Evolutionary conservation across 2,888 invertebrate species (phyloP), one percentile per base, ranked within the genome.

Genomic region (Spialia ferax): DNA sequence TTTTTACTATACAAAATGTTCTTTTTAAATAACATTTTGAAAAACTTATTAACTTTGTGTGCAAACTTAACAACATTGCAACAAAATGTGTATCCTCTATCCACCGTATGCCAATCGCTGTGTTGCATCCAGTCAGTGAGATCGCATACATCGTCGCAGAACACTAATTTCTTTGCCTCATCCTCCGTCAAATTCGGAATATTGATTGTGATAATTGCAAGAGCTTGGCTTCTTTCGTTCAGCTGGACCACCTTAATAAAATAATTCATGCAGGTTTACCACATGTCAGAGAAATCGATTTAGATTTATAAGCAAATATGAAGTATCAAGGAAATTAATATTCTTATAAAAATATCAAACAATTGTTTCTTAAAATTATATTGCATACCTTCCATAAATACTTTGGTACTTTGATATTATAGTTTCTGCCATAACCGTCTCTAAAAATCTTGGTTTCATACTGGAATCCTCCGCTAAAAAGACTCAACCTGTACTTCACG

Each of bases 141-240:
- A 0, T 72, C 20, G 66, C 88, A 89, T 0, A 84, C 74, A 54
- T 88, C 82, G 0, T 3, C 35, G 65, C 89, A 89, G 0, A 75
- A 70, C 3, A 76, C 70, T 20, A 82, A 69, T 0, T 50, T n/a
- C 0, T n/a, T 4, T 0, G 69, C 74, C 0, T 82, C 74, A 0
- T 22, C 0, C 8, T 26, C 4, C 1, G 69, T 62, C 32, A 84
- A 38, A n/a, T 82, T 80, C 0, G 88, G 88, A 10, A 83, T 71
- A 67, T 89, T 89, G 0, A 88, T 66, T 64, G 87, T 84, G 10
- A 89, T 69, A 15, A 89, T 82, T 0, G 82, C 88, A 0, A 22
- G 76, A 42, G 8, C 64, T 22, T 0, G 22, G 3, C 29, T 18
- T 20, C n/a, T 18, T 29, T 61, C 29, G 3, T 32, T 7, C 0